Percentiles rank a stretch among this genome's conserved stretches.
Evolutionary conservation across 2,797 vertebrate genomes (phyloP).

Genomic region (Geotrypetes seraphini): DNA sequence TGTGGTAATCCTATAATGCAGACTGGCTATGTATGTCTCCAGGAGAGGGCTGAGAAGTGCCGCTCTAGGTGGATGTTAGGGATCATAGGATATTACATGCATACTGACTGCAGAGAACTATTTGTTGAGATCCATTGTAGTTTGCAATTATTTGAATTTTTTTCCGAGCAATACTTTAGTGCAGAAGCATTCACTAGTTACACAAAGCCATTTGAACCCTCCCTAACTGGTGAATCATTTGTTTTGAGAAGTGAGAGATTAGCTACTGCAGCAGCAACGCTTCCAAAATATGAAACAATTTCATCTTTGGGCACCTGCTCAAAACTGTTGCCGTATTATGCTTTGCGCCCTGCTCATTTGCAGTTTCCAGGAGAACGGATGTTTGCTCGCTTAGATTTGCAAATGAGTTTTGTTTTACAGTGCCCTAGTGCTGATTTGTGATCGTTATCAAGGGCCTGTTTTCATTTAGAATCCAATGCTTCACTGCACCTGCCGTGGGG

Average conservation of each 20-base stretch:
- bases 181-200: not conserved
- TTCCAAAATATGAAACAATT: not conserved
- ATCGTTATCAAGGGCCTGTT: not conserved
- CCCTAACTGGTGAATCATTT: slow-evolving; percentile 5
- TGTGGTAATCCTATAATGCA: too few species aligned
- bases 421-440: too few species aligned
- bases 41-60: too few species aligned
- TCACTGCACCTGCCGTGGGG: not conserved
- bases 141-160: slow-evolving; percentile 18
- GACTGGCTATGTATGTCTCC: too few species aligned
- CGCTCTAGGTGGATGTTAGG: too few species aligned
- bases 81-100: too few species aligned
- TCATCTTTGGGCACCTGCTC: too few species aligned
- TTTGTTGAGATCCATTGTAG: slow-evolving; percentile 11
- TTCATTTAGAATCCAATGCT: not conserved
- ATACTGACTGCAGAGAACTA: too few species aligned
- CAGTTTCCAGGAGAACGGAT: not conserved
- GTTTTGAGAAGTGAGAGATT: not conserved
- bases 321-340: not conserved
- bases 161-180: not conserved
- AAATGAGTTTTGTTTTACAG: slow-evolving; percentile 1
- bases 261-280: not conserved
- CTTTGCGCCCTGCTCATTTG: not conserved
- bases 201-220: not conserved
- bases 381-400: not conserved